These are phyloP conservation scores for Drosophila malerkotliana DNA, from an alignment of 1,140 invertebrate genomes.

Conservation along the genomic window DNA sequence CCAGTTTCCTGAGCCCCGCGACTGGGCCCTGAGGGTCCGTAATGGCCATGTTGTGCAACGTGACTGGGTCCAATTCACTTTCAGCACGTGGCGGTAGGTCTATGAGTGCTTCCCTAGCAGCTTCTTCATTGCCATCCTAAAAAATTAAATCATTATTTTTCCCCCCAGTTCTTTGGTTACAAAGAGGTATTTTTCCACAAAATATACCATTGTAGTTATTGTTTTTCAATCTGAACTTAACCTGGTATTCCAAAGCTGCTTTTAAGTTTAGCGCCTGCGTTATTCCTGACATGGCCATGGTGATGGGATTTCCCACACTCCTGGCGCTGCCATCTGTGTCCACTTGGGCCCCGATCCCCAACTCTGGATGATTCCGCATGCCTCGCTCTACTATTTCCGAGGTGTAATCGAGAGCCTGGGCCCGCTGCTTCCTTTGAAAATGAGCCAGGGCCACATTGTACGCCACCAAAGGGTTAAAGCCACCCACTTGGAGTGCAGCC, in stretches of 20 bases:
- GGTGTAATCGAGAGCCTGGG: conserved; percentile 92
- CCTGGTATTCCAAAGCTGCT: conserved; percentile 93
- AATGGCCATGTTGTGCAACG: conserved; percentile 98
- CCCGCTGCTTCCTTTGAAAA: conserved; percentile 97
- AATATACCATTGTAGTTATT: too few relatives aligned
- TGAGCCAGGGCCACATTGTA: conserved; percentile 99
- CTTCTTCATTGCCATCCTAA: conserved; percentile 94
- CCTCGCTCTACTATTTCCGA: conserved; percentile 98
- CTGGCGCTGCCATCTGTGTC: conserved; percentile 89
- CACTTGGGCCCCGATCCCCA: conserved; percentile 98
- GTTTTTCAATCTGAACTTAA: not conserved
- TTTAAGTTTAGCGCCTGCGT: conserved; percentile 99
- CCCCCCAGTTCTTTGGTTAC: too few relatives aligned
- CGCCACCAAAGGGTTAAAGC: conserved; percentile 95
- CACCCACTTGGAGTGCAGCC: conserved; percentile 93
- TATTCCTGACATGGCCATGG: conserved; percentile 97
- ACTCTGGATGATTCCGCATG: conserved; percentile 98
- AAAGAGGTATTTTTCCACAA: too few relatives aligned
- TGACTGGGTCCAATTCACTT: conserved; percentile 98
- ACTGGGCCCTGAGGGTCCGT: conserved; percentile 95
- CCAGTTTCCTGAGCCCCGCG: conserved; percentile 97
- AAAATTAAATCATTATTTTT: not conserved
- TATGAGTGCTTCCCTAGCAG: conserved; percentile 95
- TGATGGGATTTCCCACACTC: conserved; percentile 98
- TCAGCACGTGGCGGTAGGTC: conserved; percentile 99